A percentile compares a stretch with the other conserved stretches of the same genome.
phyloP scores from a whole-genome alignment of 2,888 invertebrate species.

The Alsophila aescularia region DNA sequence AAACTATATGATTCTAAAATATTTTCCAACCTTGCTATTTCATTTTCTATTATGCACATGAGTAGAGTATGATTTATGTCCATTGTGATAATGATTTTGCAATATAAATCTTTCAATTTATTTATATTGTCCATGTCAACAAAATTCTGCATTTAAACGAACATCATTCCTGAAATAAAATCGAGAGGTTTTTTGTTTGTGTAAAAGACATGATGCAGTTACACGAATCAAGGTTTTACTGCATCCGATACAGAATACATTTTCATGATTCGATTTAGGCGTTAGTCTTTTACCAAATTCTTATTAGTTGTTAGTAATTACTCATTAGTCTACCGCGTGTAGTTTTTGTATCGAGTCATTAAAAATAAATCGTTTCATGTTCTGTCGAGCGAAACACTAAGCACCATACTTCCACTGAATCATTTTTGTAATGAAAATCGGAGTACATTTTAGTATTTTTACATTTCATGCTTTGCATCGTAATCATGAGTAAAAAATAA shows the following conservation, averaged over 20 bases:
- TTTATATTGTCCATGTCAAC: too few species aligned
- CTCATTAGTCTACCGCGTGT: conserved; percentile 18
- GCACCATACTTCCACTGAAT: neutral
- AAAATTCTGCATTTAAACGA: too few species aligned
- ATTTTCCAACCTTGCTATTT: conserved; percentile 6
- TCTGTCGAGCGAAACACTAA: neutral
- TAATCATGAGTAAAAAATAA: neutral
- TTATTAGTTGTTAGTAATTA: conserved; percentile 26
- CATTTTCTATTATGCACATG: conserved; percentile 15
- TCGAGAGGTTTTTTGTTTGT: too few species aligned
- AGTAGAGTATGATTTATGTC: conserved; percentile 3
- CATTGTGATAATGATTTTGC: too few species aligned
- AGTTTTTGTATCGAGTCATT: conserved; percentile 37
- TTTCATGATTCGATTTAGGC: neutral
- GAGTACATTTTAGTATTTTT: conserved; percentile 1
- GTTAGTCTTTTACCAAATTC: conserved; percentile 38
- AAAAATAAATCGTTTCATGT: conserved; percentile 16
- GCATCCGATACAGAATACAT: too few species aligned
- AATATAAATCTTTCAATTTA: too few species aligned
- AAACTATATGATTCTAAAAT: conserved; percentile 37
- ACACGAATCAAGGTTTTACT: too few species aligned
- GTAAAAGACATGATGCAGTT: too few species aligned
- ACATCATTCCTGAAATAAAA: too few species aligned
- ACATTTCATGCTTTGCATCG: conserved; percentile 21
- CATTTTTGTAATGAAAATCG: neutral